Conservation (phyloP, 1,140 invertebrate species). For the Conus ventricosus region DNA sequence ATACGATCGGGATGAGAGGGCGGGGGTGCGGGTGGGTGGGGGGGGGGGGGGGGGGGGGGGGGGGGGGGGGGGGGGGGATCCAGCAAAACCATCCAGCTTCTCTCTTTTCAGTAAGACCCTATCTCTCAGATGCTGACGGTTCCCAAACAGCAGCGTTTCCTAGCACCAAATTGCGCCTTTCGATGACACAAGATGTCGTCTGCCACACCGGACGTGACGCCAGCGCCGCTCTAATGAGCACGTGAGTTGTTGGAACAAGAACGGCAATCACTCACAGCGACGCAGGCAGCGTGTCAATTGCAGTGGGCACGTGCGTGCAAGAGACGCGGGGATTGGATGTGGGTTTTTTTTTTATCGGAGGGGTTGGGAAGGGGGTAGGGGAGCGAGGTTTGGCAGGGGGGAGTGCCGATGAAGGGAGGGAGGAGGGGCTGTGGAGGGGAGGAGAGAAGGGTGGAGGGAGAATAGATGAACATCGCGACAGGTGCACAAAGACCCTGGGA, state of each 20-base stretch:
- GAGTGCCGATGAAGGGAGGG: no score
- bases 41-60: no score
- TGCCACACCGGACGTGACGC: conserved; percentile 10
- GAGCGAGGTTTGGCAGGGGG: no score
- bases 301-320: not conserved
- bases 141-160: not conserved
- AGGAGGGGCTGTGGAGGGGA: not conserved
- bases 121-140: no score
- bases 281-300: not conserved
- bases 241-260: conserved; percentile 18
- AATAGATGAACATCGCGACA: not conserved
- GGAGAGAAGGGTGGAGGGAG: not conserved
- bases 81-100: not conserved
- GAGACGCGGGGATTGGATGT: not conserved
- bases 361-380: not conserved
- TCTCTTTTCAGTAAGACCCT: no score
- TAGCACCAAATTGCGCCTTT: not conserved
- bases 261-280: not conserved
- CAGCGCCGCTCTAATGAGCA: conserved; percentile 12
- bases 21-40: no score
- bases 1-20: no score
- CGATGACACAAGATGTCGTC: conserved; percentile 18
- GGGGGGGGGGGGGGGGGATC: no score
- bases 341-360: not conserved
- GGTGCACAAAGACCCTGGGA: not conserved